Base-by-base conservation (phyloP, 1,140 invertebrate genomes). In the Aphelinus certus region DNA sequence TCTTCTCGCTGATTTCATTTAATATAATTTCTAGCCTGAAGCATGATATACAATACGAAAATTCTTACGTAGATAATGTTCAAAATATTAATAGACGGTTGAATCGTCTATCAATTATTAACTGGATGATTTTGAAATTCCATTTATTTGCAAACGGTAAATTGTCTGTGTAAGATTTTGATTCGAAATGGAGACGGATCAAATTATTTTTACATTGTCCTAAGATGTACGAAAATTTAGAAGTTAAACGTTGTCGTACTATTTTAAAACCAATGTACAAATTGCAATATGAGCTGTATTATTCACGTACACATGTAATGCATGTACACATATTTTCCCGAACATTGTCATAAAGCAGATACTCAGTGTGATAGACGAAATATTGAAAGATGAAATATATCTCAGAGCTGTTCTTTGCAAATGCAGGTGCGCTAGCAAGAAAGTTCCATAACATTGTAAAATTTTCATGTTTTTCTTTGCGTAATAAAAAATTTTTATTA, bases 161-260 rank as follows among this genome's bases (percentile, higher is more conserved):
- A 55, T 63, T 72, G 53, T 64, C 53, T 53, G 46, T 57, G 10
- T 48, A 48, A 63, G 5, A 42, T 53, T 53, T 64, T 72, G 45
- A 64, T 72, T 48, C 26, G 9, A 64, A 48, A 10, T 45, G 56
- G 53, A 64, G n/a, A 72, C 10, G 47, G 10, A 7, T 68, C 45
- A 68, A 74, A 74, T 74, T 55, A 74, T 74, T 74, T 74, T 62
- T 67, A 26, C 58, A 73, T 68, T 61, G 58, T 74, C 43, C 65
- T 68, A 68, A 48, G 68, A 47, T 1, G 51, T 56, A 68, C 49
- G 58, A 61, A 55, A 56, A 68, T 56, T 49, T n/a, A 61, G 7
- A 6, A 65, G 51, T 58, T 64, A 56, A 26, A 65, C 10, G 6
- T 64, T 72, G 49, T 43, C 4, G 6, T 49, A 47, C 42, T 6